A percentile compares a stretch with the other conserved stretches of the same genome.
These are phyloP conservation scores for Paramacrobiotus metropolitanus DNA, from an alignment of 1,140 invertebrate genomes.

Conservation along the genomic window DNA sequence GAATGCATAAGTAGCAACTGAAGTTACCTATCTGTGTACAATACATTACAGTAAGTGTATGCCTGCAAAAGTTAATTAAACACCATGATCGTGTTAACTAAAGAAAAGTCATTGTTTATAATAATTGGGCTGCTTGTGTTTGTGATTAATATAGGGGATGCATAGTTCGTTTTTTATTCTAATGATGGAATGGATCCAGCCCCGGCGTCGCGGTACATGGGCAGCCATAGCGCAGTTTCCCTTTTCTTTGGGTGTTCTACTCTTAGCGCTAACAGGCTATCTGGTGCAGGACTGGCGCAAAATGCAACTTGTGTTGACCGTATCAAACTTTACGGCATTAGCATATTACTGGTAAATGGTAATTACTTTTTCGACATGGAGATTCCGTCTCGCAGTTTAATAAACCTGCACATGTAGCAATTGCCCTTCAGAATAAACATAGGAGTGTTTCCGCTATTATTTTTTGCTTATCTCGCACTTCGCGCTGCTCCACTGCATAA, in stretches of 20 bases:
- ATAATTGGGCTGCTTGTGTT: no score
- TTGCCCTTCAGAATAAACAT: no score
- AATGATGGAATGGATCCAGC: background rate
- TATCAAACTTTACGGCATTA: background rate
- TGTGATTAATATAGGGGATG: no score
- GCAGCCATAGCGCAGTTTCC: background rate
- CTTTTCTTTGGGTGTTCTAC: background rate
- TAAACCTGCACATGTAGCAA: no score
- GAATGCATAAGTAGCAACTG: no score
- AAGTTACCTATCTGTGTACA: no score
- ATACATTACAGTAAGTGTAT: no score
- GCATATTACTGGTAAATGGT: conserved; percentile 8
- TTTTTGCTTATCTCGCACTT: background rate
- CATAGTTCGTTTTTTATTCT: background rate
- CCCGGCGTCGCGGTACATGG: background rate
- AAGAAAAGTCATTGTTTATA: no score
- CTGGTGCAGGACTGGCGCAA: conserved; percentile 8
- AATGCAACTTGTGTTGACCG: conserved; percentile 7
- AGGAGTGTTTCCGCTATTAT: no score
- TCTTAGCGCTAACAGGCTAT: conserved; percentile 5
- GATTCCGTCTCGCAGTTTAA: no score
- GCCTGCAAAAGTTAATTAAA: no score
- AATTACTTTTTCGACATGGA: background rate
- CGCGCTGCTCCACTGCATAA: background rate
- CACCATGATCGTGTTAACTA: no score